Conservation (phyloP, 2,888 invertebrate species). For the Seira ritae region DNA sequence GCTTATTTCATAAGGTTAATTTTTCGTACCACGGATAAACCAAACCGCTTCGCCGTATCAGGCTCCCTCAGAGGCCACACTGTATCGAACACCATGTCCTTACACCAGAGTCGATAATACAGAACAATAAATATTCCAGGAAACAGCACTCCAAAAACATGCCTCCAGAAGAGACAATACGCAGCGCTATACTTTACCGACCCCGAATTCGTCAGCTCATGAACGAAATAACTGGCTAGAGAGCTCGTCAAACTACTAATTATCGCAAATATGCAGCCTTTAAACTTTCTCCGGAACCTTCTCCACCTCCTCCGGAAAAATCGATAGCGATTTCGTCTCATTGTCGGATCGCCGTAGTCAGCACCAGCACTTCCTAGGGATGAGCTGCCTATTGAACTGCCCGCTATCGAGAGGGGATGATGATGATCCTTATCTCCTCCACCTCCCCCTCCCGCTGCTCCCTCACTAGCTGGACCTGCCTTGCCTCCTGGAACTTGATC, state of each 20-base stretch:
- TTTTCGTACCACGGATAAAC: conserved; percentile 31
- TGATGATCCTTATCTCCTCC: neutral
- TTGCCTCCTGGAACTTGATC: neutral
- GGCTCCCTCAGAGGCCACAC: conserved; percentile 36
- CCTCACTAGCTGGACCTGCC: neutral
- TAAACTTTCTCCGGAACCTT: conserved; percentile 46
- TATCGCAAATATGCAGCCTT: conserved; percentile 42
- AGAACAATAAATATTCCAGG: conserved; percentile 42
- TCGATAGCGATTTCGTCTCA: neutral
- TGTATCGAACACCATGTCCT: conserved; percentile 46
- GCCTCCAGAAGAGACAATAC: conserved; percentile 47
- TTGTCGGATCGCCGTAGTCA: too few relatives aligned
- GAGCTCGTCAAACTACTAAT: conserved; percentile 37
- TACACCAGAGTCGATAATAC: conserved; percentile 21
- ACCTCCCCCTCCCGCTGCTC: neutral
- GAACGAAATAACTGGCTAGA: conserved; percentile 30
- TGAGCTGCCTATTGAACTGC: conserved; percentile 13
- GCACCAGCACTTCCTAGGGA: conserved; percentile 17
- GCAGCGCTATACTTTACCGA: neutral
- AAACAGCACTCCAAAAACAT: conserved; percentile 34
- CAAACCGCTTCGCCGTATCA: conserved; percentile 32
- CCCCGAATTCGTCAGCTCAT: conserved; percentile 4
- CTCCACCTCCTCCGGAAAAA: conserved; percentile 40
- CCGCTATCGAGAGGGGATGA: conserved; percentile 35
- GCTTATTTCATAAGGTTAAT: too few relatives aligned